Percentiles rank a stretch among this genome's conserved stretches.
These are phyloP conservation scores for Argentina silus DNA, from an alignment of 2,797 vertebrate genomes.

Conservation along the genomic window DNA sequence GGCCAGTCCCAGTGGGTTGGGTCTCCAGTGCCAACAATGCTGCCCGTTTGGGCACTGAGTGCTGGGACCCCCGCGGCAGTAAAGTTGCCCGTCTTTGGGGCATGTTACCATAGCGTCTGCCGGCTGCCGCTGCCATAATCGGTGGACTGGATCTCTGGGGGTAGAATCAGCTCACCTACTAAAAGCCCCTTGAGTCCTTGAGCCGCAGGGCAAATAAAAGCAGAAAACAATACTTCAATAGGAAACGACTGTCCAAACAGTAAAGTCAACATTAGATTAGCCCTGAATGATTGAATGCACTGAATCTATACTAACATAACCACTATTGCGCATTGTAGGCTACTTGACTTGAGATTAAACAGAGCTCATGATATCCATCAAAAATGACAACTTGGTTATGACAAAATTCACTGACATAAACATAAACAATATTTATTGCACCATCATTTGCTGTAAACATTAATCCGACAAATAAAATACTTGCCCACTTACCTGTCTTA, in stretches of 20 bases:
- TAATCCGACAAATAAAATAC: background rate
- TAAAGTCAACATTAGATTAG: background rate
- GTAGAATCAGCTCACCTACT: constrained; percentile 18
- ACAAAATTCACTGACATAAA: background rate
- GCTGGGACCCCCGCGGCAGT: constrained; percentile 38
- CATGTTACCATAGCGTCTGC: constrained; percentile 60
- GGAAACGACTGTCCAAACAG: too few species aligned
- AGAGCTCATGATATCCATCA: background rate
- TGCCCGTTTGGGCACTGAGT: constrained; percentile 23
- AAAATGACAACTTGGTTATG: background rate
- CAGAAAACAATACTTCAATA: constrained; percentile 34
- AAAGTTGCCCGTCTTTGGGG: constrained; percentile 48
- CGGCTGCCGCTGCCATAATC: constrained; percentile 55
- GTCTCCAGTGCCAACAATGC: constrained; percentile 29
- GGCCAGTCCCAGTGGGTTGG: constrained; percentile 44
- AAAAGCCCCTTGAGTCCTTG: constrained; percentile 39
- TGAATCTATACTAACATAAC: background rate
- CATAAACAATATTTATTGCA: background rate
- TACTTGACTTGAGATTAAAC: background rate
- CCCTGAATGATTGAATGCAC: background rate
- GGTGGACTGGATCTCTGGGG: constrained; percentile 51
- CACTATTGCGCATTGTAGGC: background rate
- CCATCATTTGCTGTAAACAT: background rate
- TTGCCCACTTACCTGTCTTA: constrained; percentile 1
- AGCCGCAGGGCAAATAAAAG: constrained; percentile 17